These are phyloP conservation scores for Elegia similella DNA, from an alignment of 2,888 invertebrate genomes.

Conservation along the genomic window DNA sequence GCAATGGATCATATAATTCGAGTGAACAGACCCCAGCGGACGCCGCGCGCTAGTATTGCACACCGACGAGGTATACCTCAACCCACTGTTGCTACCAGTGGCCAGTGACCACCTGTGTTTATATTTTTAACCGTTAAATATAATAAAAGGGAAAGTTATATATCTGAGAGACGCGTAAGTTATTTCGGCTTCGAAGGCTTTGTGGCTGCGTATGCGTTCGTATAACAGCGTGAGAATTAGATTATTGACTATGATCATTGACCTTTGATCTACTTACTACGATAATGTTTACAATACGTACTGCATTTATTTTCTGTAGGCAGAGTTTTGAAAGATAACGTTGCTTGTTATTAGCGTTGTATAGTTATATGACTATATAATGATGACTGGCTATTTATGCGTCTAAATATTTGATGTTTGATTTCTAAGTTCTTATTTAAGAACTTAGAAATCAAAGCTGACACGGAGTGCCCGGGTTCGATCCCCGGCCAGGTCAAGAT, in stretches of 20 bases:
- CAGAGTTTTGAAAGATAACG: too few species aligned
- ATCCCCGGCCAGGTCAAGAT: too few species aligned
- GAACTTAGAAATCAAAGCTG: too few species aligned
- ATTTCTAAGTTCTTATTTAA: too few species aligned
- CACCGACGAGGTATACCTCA: conserved; percentile 24
- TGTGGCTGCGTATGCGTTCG: neutral
- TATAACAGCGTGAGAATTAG: neutral
- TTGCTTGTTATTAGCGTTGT: too few species aligned
- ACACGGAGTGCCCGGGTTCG: too few species aligned
- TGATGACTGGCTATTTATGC: too few species aligned
- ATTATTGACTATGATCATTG: conserved; percentile 17
- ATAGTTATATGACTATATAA: too few species aligned
- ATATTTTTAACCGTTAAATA: conserved; percentile 31
- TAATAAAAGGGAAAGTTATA: conserved; percentile 37
- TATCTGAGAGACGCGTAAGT: neutral
- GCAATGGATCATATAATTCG: too few species aligned
- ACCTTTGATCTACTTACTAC: neutral
- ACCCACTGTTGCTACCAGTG: conserved; percentile 2
- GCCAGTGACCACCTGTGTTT: conserved; percentile 12
- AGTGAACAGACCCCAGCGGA: conserved; percentile 36
- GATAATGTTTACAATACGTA: neutral
- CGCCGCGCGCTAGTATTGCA: conserved; percentile 54
- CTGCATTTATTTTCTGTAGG: neutral
- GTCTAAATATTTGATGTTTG: too few species aligned
- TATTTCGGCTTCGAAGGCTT: conserved; percentile 17